Conservation (phyloP, 2,797 vertebrate genomes). For the Argyrosomus regius region DNA sequence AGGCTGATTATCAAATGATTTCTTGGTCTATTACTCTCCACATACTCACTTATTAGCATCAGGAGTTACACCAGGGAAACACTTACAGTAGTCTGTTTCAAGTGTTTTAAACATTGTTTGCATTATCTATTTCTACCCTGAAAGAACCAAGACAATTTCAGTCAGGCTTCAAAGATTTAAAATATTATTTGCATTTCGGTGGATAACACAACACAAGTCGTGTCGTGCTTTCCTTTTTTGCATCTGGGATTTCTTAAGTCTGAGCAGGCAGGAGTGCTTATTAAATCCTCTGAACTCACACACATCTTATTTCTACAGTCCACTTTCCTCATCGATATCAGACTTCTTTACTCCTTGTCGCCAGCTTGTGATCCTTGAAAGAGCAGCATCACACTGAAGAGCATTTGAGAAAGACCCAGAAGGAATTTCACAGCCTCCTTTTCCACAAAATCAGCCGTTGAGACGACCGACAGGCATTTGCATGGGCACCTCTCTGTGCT, state of each 20-base stretch:
- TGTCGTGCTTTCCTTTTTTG: conserved; percentile 49
- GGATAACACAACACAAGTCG: conserved; percentile 40
- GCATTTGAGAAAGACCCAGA: conserved; percentile 13
- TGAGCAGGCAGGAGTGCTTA: conserved; percentile 28
- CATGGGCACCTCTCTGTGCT: conserved; percentile 21
- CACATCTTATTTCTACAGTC: background rate
- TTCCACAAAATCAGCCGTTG: conserved; percentile 19
- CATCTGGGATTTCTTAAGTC: conserved; percentile 45
- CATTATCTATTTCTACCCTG: conserved; percentile 55
- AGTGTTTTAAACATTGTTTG: conserved; percentile 46
- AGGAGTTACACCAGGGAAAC: conserved; percentile 25
- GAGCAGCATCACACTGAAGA: conserved; percentile 17
- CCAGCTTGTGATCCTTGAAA: conserved; percentile 10
- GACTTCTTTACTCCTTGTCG: background rate
- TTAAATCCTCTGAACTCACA: conserved; percentile 15
- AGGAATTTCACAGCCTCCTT: conserved; percentile 11
- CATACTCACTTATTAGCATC: conserved; percentile 6
- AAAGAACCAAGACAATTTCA: conserved; percentile 43
- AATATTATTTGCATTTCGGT: conserved; percentile 54
- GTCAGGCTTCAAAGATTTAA: conserved; percentile 25
- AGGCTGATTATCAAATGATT: conserved; percentile 18
- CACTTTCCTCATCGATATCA: background rate
- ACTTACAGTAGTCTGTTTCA: conserved; percentile 30
- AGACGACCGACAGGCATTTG: conserved; percentile 14
- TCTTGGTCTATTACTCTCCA: background rate